Conservation (phyloP, 2,888 invertebrate species). For the Euclidia mi region DNA sequence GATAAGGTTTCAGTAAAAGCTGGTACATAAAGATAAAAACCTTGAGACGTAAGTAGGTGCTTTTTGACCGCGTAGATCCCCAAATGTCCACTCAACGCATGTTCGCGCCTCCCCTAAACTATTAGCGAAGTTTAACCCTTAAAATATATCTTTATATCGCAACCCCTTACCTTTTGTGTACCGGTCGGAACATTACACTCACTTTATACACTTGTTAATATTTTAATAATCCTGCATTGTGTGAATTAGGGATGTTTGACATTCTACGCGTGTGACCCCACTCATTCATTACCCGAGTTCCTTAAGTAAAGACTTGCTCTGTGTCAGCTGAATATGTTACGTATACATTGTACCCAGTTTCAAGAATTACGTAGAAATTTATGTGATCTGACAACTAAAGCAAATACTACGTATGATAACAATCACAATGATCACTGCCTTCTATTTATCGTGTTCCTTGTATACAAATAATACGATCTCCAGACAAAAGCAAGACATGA, state of each 20-base stretch:
- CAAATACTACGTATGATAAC: too few relatives aligned
- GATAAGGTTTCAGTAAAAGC: conserved; percentile 22
- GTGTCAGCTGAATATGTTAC: too few relatives aligned
- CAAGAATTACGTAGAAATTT: too few relatives aligned
- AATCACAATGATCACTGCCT: too few relatives aligned
- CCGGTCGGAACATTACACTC: conserved; percentile 24
- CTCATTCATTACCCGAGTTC: conserved; percentile 17
- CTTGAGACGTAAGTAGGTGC: conserved; percentile 19
- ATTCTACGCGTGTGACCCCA: conserved; percentile 21
- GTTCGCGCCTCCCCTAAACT: conserved; percentile 53
- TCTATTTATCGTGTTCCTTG: too few relatives aligned
- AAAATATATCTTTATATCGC: conserved; percentile 60
- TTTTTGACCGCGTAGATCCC: conserved; percentile 25
- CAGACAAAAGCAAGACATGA: too few relatives aligned
- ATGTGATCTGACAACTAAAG: too few relatives aligned
- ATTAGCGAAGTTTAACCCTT: conserved; percentile 59
- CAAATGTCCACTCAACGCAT: conserved; percentile 37
- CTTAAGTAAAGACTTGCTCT: background rate
- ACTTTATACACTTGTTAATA: conserved; percentile 48
- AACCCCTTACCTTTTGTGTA: conserved; percentile 46
- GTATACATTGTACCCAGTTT: too few relatives aligned
- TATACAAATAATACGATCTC: too few relatives aligned
- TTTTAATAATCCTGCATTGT: conserved; percentile 45
- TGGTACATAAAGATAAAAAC: conserved; percentile 31
- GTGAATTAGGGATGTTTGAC: conserved; percentile 30